phyloP scores from a whole-genome alignment of 2,113 vertebrate genomes.

The Papio anubis region DNA sequence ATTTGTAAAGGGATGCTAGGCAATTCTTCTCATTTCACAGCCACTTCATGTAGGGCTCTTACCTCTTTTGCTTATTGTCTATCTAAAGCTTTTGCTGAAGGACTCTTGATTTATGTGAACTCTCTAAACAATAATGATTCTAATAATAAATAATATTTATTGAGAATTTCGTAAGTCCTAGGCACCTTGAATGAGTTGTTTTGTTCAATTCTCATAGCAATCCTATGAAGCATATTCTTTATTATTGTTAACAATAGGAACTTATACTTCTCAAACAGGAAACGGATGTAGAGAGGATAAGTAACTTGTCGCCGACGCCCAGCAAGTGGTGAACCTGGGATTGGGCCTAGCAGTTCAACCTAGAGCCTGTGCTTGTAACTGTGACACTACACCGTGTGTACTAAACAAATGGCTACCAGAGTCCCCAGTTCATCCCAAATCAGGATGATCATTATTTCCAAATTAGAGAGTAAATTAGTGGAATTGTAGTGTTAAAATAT shows the following conservation, averaged over 20 bases:
- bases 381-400: background rate
- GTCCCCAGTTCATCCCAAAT: background rate
- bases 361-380: background rate
- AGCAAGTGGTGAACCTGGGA: background rate
- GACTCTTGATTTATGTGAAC: background rate
- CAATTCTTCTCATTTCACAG: background rate
- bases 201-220: background rate
- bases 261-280: background rate
- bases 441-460: background rate
- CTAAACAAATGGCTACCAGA: background rate
- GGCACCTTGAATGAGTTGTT: background rate
- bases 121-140: background rate
- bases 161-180: background rate
- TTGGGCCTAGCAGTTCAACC: background rate
- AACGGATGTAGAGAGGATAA: background rate
- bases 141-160: background rate
- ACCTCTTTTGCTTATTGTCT: background rate
- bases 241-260: background rate
- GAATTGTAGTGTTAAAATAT: background rate
- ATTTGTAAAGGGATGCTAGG: background rate
- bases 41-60: background rate
- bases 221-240: background rate
- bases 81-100: background rate
- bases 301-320: background rate
- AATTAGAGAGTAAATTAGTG: background rate